phyloP scores from a whole-genome alignment of 2,888 invertebrate species.

The Sabatieria punctata region DNA sequence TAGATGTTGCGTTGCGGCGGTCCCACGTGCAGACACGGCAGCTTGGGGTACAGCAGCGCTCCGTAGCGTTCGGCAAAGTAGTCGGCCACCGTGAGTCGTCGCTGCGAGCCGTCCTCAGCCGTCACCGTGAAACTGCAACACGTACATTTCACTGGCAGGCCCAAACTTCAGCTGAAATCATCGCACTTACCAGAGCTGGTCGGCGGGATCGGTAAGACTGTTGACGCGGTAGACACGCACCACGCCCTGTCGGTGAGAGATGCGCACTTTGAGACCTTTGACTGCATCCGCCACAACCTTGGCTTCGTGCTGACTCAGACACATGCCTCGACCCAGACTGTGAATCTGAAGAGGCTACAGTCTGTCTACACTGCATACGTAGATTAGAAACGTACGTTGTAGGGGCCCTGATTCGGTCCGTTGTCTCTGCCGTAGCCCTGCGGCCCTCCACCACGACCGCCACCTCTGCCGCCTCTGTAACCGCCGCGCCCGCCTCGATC shows the following conservation, averaged over 20 bases:
- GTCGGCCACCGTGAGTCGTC: constrained; percentile 18
- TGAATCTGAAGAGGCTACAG: constrained; percentile 12
- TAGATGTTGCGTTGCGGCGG: constrained; percentile 22
- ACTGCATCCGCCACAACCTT: constrained; percentile 18
- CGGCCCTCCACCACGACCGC: not conserved
- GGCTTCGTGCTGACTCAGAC: constrained; percentile 16
- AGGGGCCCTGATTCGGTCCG: not conserved
- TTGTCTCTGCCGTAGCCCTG: not conserved
- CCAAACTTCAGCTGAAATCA: too few species aligned
- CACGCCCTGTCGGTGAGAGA: constrained; percentile 18
- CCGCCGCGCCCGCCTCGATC: not conserved
- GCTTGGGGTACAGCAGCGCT: constrained; percentile 18
- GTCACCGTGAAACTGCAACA: constrained; percentile 16
- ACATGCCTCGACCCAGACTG: constrained; percentile 14
- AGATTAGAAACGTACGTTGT: too few species aligned
- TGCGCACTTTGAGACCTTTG: constrained; percentile 19
- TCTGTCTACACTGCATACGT: too few species aligned
- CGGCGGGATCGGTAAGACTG: constrained; percentile 19
- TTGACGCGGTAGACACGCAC: constrained; percentile 24
- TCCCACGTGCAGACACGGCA: constrained; percentile 26
- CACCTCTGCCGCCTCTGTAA: constrained; percentile 1
- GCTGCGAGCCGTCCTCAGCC: constrained; percentile 12
- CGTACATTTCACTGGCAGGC: not conserved
- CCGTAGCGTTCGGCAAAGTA: constrained; percentile 22
- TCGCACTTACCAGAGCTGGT: constrained; percentile 14